These are phyloP conservation scores for Spialia ferax DNA, from an alignment of 2,888 invertebrate species.

Conservation along the genomic window DNA sequence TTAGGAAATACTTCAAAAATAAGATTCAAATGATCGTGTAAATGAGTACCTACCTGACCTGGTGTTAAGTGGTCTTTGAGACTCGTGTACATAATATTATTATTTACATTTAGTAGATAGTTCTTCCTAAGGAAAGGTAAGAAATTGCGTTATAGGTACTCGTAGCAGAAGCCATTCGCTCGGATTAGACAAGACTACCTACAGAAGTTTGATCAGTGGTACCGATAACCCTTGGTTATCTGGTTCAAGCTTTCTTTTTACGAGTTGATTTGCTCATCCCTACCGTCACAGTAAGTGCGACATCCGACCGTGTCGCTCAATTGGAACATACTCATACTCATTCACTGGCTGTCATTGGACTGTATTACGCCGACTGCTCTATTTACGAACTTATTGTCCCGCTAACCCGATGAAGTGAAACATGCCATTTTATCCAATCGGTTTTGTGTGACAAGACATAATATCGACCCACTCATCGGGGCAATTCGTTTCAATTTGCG, in stretches of 20 bases:
- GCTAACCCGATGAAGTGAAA: slow-evolving; percentile 61
- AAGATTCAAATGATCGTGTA: too few species aligned
- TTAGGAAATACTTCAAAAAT: too few species aligned
- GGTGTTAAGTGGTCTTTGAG: too few species aligned
- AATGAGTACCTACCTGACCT: too few species aligned
- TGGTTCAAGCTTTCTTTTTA: slow-evolving; percentile 46
- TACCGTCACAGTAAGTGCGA: slow-evolving; percentile 60
- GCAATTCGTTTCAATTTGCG: slow-evolving; percentile 65
- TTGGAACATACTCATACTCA: slow-evolving; percentile 57
- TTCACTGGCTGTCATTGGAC: slow-evolving; percentile 52
- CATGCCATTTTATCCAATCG: slow-evolving; percentile 59
- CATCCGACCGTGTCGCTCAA: slow-evolving; percentile 69
- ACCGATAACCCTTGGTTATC: too few species aligned
- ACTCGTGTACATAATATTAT: too few species aligned
- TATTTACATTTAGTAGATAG: too few species aligned
- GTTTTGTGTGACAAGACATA: slow-evolving; percentile 53
- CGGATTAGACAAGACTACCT: too few species aligned
- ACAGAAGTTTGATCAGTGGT: too few species aligned
- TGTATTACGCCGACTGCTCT: slow-evolving; percentile 50
- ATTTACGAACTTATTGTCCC: slow-evolving; percentile 70
- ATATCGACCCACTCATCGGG: slow-evolving; percentile 52
- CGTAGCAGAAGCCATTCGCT: too few species aligned
- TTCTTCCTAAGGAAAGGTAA: too few species aligned
- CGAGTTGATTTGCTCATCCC: slow-evolving; percentile 36
- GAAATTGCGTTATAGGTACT: too few species aligned